Base-by-base conservation (phyloP, 2,888 invertebrate genomes). In the Ypsolopha sequella region DNA sequence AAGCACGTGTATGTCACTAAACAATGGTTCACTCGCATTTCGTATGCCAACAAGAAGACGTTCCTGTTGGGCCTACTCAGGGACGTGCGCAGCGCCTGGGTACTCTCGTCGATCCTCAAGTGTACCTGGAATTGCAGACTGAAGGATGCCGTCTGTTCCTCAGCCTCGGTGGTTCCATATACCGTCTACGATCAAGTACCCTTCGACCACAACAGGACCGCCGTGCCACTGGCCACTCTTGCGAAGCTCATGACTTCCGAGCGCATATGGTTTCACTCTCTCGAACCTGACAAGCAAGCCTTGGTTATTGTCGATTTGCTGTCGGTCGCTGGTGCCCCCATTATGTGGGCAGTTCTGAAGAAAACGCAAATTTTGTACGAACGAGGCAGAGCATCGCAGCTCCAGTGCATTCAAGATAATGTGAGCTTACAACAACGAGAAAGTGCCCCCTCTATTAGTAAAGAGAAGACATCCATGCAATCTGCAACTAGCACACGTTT, bases 61-160 rank as follows among this genome's bases (percentile, higher is more conserved):
- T 82, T 72, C 54, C 35, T 80, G 1, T 48, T 80, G 3, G 67
- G 70, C 1, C 58, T 85, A 11, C 50, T 85, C 36, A 63, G 72
- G 14, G 75, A 78, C 11, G 63, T 81, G 0, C 59, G 61, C 1
- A 79, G 76, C 50, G 72, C 70, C 0, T 80, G 78, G 77, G 57
- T 80, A 0, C 56, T 85, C 0, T 80, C 81, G 0, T 55, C 79
- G n/a, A 57, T 85, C 0, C 62, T 85, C n/a, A 84, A 82, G 52
- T 75, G 77, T 1, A 68, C 81, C 50, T 85, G 85, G 85, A 82
- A 76, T 53, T 79, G 78, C 54, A 68, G 75, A 0, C 73, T 76
- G 1, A 85, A 84, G 55, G 85, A 85, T 57, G 72, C 81, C 9
- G 68, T 84, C 0, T 52, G 73, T 33, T 84, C 84, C 41, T 58